A percentile compares a stretch with the other conserved stretches of the same genome.
Evolutionary conservation across 2,797 vertebrate genomes (phyloP).

Genomic region (Delichon dasypus): DNA sequence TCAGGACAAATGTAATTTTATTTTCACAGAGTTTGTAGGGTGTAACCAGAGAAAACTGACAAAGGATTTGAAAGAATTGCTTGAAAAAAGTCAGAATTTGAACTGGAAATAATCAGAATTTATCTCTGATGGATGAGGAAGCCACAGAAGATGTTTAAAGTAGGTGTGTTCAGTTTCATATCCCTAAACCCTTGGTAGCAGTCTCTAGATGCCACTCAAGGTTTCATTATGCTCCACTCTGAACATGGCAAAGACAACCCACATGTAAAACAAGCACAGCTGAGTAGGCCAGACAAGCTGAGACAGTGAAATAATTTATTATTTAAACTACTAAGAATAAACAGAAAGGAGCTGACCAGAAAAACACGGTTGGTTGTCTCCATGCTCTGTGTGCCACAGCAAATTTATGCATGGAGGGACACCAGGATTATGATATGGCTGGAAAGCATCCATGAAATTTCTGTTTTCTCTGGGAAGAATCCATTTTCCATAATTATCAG

Average conservation of each 20-base stretch:
- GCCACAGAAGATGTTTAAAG: not conserved
- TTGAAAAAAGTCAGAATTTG: not conserved
- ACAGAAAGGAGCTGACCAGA: not conserved
- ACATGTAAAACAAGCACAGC: not conserved
- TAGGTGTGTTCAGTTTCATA: not conserved
- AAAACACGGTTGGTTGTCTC: not conserved
- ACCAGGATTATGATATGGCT: not conserved
- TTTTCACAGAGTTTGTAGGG: not conserved
- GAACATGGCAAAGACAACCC: not conserved
- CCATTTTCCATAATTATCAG: not conserved
- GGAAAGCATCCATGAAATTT: not conserved
- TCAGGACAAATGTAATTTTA: not conserved
- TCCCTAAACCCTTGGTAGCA: not conserved
- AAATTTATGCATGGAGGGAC: not conserved
- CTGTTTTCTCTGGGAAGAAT: not conserved
- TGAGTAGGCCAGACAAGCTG: not conserved
- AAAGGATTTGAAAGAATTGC: not conserved
- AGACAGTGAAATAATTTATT: not conserved
- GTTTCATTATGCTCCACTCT: not conserved
- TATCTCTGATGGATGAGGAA: not conserved
- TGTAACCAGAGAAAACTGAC: not conserved
- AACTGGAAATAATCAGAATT: not conserved
- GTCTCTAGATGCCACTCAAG: not conserved
- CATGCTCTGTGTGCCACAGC: not conserved
- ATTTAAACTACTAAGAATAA: not conserved